Percentiles rank a stretch among this genome's conserved stretches.
phyloP scores from a whole-genome alignment of 2,888 invertebrate species.

The Brassicogethes aeneus region DNA sequence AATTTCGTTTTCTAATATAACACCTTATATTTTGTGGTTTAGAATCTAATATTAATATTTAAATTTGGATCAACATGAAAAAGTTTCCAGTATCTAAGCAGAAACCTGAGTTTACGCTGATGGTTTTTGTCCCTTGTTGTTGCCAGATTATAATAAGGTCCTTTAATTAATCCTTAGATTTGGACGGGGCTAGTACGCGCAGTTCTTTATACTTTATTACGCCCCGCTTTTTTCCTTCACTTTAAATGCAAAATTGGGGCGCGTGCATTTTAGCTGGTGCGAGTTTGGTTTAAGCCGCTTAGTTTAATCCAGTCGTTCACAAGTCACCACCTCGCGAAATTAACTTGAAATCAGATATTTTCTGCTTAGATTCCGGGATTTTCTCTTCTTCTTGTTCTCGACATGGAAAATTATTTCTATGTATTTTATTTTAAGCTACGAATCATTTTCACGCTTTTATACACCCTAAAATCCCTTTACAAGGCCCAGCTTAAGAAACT shows the following conservation, averaged over 20 bases:
- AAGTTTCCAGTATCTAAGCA: too few relatives aligned
- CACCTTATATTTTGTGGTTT: too few relatives aligned
- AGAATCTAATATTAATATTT: too few relatives aligned
- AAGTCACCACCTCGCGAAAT: constrained; percentile 30
- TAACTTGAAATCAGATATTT: constrained; percentile 27
- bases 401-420: constrained; percentile 22
- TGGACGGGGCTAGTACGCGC: neutral
- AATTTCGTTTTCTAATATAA: too few relatives aligned
- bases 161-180: constrained; percentile 21
- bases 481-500: too few relatives aligned
- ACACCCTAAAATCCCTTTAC: too few relatives aligned
- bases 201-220: neutral
- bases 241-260: constrained; percentile 1
- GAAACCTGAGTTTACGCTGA: constrained; percentile 26
- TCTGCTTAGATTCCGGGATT: constrained; percentile 16
- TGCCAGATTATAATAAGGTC: constrained; percentile 20
- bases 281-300: constrained; percentile 25
- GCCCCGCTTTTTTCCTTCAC: neutral
- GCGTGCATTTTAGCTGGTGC: constrained; percentile 6
- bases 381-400: constrained; percentile 18
- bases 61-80: too few relatives aligned
- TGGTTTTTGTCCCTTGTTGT: constrained; percentile 19
- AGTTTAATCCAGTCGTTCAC: constrained; percentile 28
- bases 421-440: constrained; percentile 20
- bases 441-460: constrained; percentile 24